Percentiles rank a stretch among this genome's conserved stretches.
Conservation (phyloP, 2,888 invertebrate species). For the Ophion ellenae region DNA sequence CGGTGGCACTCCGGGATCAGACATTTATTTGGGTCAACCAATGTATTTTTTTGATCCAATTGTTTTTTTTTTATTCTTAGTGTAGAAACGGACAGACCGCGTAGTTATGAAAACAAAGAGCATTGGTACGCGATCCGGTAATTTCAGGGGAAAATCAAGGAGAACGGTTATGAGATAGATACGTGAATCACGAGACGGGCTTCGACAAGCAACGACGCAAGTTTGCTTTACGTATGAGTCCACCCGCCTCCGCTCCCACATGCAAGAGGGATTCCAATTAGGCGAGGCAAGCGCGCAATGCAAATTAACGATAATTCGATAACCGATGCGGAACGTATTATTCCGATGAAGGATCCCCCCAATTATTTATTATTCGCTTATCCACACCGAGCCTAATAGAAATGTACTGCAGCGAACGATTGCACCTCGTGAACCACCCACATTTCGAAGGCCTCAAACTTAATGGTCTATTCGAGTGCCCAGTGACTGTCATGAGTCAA, state of each 20-base stretch:
- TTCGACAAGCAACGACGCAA: conserved; percentile 40
- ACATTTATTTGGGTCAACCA: too few relatives aligned
- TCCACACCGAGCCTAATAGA: conserved; percentile 14
- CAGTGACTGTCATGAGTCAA: too few relatives aligned
- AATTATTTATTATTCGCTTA: conserved; percentile 67
- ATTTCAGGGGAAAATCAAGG: conserved; percentile 29
- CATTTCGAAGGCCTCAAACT: too few relatives aligned
- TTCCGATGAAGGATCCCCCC: conserved; percentile 62
- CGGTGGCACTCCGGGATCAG: too few relatives aligned
- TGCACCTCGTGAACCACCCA: background rate
- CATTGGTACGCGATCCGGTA: conserved; percentile 27
- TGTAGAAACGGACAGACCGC: conserved; percentile 19
- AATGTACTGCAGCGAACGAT: conserved; percentile 18
- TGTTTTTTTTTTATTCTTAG: too few relatives aligned
- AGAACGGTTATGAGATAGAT: conserved; percentile 30
- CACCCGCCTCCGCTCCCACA: conserved; percentile 12
- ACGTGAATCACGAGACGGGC: conserved; percentile 48
- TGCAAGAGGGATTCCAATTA: conserved; percentile 70
- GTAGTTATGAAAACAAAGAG: conserved; percentile 12
- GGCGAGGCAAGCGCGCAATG: conserved; percentile 62
- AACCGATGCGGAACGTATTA: conserved; percentile 68
- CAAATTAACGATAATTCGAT: conserved; percentile 70
- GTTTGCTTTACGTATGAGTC: conserved; percentile 33
- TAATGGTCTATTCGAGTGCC: too few relatives aligned
- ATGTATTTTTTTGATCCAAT: too few relatives aligned